Percentiles rank a stretch among this genome's conserved stretches.
Conservation (phyloP, 2,888 invertebrate genomes). For the Acanthosepion pharaonis region DNA sequence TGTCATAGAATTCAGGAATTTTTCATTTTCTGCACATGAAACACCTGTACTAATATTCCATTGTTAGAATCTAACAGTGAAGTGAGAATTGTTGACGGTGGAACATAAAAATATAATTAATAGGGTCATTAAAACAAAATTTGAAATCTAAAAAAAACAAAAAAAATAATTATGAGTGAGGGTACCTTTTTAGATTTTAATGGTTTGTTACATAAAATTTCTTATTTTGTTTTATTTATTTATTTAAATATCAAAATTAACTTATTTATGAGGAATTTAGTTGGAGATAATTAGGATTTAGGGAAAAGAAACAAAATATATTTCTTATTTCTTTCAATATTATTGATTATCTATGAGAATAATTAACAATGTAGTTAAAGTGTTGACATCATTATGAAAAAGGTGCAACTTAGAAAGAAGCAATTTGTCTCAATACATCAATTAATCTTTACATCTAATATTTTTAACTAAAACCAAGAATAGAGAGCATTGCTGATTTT, state of each 20-base stretch:
- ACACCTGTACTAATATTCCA: conserved; percentile 33
- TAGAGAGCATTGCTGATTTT: neutral
- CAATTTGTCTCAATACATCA: neutral
- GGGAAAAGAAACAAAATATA: neutral
- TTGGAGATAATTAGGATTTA: neutral
- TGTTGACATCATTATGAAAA: neutral
- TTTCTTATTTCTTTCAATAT: neutral
- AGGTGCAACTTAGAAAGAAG: neutral
- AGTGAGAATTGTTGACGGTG: conserved; percentile 18
- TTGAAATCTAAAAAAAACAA: neutral
- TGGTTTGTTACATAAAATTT: too few species aligned
- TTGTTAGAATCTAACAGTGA: conserved; percentile 33
- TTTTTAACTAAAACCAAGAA: neutral
- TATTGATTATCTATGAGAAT: neutral
- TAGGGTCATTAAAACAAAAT: neutral
- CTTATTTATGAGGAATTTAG: neutral
- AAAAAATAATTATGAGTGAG: neutral
- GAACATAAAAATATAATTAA: neutral
- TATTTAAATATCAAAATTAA: neutral
- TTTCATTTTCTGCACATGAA: conserved; percentile 21
- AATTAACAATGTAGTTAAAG: too few species aligned
- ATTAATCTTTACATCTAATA: neutral
- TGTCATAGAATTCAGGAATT: conserved; percentile 21
- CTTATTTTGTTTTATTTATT: neutral
- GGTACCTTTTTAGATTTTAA: neutral